Evolutionary conservation across 2,888 invertebrate genomes (phyloP), one percentile per base, ranked within the genome.

Genomic region (Callinectes sapidus): DNA sequence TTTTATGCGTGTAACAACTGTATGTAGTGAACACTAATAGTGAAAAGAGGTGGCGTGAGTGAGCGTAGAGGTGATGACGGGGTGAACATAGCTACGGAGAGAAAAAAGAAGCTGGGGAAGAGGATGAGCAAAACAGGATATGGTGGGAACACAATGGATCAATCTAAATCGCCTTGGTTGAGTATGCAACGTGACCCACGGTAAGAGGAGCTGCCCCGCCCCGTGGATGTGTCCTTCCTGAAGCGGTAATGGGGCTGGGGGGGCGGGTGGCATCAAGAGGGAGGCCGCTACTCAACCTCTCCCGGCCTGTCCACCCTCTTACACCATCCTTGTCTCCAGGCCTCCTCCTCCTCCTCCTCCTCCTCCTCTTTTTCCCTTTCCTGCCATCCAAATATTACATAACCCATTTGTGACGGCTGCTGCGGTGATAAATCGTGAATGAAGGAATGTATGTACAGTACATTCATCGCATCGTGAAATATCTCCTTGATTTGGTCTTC

Each of bases 211-310:
- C 61, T 61, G 61, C 81, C 35, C 81, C 35, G 35, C 14, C 81
- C 35, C 81, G 35, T 81, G 35, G 81, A 81, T 81, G 81, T 35
- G 81, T 32, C 81, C 81, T 81, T 81, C 71, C 81, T 81, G 81
- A 35, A 81, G 81, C 81, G 35, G 14, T 35, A 81, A 35, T 32
- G 81, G 81, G n/a, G 2, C n/a, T 16, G 16, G 23, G 16, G 16
- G 81, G 81, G 81, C 35, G 81, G 14, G 16, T 3, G 32, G 81
- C 81, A 81, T 81, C 81, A 81, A 81, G 81, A 81, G 81, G 81
- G 81, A 81, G 81, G 35, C 81, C 81, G 81, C 81, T 81, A 81
- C 81, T 81, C 81, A 81, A 81, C 81, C 81, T 32, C 81, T 81
- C 35, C 35, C 35, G 35, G 35, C 81, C 81, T 35, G 35, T 81